Evolutionary conservation across 2,888 invertebrate species (phyloP).

Genomic region (Palloptera scutellata): DNA sequence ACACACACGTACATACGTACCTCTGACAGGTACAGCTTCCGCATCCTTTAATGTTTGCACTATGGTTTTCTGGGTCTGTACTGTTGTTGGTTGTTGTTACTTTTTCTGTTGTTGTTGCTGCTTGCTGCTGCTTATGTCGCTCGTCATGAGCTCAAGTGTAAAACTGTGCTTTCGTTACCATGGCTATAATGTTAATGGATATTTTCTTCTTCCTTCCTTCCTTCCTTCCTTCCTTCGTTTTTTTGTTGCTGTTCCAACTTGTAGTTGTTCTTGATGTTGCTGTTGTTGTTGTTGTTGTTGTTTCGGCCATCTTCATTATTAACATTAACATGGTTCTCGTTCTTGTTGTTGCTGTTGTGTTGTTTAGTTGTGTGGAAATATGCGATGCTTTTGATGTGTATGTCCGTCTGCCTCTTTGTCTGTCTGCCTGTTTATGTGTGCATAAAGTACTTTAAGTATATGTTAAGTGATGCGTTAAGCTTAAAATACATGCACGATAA

Average conservation of each 20-base stretch:
- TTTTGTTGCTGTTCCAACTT: neutral
- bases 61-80: constrained; percentile 9
- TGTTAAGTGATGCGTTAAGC: constrained; percentile 12
- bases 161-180: constrained; percentile 37
- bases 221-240: too few species aligned
- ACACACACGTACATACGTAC: constrained; percentile 1
- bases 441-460: neutral
- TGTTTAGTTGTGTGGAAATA: constrained; percentile 4
- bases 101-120: constrained; percentile 3
- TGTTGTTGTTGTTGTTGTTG: constrained; percentile 1
- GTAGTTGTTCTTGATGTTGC: constrained; percentile 6
- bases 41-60: constrained; percentile 15
- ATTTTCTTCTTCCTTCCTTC: constrained; percentile 21
- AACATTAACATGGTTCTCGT: constrained; percentile 20
- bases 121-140: neutral
- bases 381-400: constrained; percentile 2
- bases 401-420: constrained; percentile 9
- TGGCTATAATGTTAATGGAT: constrained; percentile 36
- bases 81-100: constrained; percentile 19
- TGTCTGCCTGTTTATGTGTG: constrained; percentile 9
- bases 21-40: constrained; percentile 41
- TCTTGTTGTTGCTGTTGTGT: neutral
- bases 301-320: constrained; percentile 24
- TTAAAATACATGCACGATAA: neutral
- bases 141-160: constrained; percentile 28